phyloP scores from a whole-genome alignment of 1,140 invertebrate genomes.

The Pomacea maculata region DNA sequence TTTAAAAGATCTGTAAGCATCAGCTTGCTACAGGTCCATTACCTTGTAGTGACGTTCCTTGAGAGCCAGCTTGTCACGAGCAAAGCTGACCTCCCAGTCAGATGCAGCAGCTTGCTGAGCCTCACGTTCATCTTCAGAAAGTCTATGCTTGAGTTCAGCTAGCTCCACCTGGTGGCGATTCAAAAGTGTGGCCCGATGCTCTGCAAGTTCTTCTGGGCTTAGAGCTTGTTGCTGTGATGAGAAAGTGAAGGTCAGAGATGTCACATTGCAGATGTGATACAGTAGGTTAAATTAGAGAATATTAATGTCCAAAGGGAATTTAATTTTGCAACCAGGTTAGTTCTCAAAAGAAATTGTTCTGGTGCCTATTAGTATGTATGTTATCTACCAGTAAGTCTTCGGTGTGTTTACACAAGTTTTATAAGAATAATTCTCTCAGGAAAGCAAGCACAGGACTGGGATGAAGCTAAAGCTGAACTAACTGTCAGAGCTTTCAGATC shows the following conservation, averaged over 20 bases:
- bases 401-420: too few relatives aligned
- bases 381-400: too few relatives aligned
- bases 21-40: background rate
- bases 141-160: slow-evolving; percentile 48
- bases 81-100: slow-evolving; percentile 60
- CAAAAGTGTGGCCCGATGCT: slow-evolving; percentile 50
- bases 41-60: slow-evolving; percentile 64
- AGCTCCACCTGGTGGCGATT: slow-evolving; percentile 59
- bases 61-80: slow-evolving; percentile 58
- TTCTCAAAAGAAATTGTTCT: background rate
- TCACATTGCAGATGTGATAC: background rate
- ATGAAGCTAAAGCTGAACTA: background rate
- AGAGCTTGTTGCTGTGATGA: slow-evolving; percentile 50
- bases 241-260: background rate
- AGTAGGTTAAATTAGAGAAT: background rate
- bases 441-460: too few relatives aligned
- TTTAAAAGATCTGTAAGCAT: too few relatives aligned
- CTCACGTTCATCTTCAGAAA: slow-evolving; percentile 46
- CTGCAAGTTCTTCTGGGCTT: slow-evolving; percentile 54
- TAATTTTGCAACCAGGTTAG: background rate
- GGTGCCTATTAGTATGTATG: too few relatives aligned
- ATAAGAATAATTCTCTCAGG: too few relatives aligned
- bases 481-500: slow-evolving; percentile 55
- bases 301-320: background rate
- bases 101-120: slow-evolving; percentile 50